phyloP scores from a whole-genome alignment of 2,797 vertebrate species.

The Oryzias sinensis region DNA sequence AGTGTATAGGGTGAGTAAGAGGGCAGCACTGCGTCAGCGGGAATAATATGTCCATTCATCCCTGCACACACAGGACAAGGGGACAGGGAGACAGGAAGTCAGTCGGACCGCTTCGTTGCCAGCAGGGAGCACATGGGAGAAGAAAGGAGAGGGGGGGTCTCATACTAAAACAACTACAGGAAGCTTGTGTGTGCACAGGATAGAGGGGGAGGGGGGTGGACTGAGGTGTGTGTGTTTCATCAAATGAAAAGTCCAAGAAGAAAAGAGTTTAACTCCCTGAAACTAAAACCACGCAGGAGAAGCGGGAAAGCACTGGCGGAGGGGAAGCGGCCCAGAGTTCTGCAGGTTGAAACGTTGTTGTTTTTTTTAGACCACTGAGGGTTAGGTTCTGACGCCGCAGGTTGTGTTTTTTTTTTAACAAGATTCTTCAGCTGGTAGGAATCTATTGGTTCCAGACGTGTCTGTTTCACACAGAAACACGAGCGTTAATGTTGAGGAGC shows the following conservation, averaged over 20 bases:
- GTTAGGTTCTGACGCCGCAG: slow-evolving; percentile 43
- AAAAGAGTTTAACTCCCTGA: slow-evolving; percentile 48
- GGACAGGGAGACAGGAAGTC: slow-evolving; percentile 73
- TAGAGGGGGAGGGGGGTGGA: slow-evolving; percentile 26
- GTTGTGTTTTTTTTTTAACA: slow-evolving; percentile 61
- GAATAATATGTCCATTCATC: slow-evolving; percentile 80
- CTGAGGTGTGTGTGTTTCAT: slow-evolving; percentile 27
- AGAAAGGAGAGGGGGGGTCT: slow-evolving; percentile 25
- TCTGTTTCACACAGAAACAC: slow-evolving; percentile 36
- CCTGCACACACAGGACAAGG: slow-evolving; percentile 73
- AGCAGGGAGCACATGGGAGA: slow-evolving; percentile 52
- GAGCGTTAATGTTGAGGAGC: slow-evolving; percentile 23
- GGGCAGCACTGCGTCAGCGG: slow-evolving; percentile 62
- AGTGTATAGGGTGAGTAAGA: slow-evolving; percentile 47
- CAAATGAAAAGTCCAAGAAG: slow-evolving; percentile 44
- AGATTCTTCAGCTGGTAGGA: slow-evolving; percentile 72
- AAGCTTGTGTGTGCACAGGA: slow-evolving; percentile 38
- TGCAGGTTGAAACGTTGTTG: slow-evolving; percentile 22
- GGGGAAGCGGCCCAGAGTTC: slow-evolving; percentile 39
- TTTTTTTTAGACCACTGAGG: slow-evolving; percentile 21
- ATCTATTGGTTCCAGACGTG: slow-evolving; percentile 79
- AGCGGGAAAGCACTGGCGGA: slow-evolving; percentile 10
- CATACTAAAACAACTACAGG: slow-evolving; percentile 71
- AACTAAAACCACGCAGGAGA: slow-evolving; percentile 42
- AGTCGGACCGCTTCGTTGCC: slow-evolving; percentile 53